These are phyloP conservation scores for Buteo buteo DNA, from an alignment of 2,113 vertebrate species.

Conservation along the genomic window DNA sequence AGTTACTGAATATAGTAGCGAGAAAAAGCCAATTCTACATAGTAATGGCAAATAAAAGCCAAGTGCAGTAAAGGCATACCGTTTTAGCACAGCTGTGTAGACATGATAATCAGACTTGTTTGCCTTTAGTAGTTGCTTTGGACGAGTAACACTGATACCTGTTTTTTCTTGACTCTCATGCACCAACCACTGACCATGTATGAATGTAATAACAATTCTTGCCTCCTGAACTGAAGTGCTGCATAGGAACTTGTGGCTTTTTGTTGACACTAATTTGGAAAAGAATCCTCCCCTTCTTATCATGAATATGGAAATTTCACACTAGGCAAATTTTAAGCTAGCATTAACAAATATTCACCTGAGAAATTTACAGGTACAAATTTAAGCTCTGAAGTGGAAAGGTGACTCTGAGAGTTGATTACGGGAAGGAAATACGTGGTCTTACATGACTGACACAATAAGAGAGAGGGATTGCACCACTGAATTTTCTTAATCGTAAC, in stretches of 20 bases:
- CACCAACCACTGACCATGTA: rapidly evolving
- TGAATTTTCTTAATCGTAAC: background rate
- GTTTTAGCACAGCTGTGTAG: background rate
- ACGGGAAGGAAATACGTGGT: rapidly evolving
- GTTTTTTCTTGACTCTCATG: background rate
- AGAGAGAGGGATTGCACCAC: background rate
- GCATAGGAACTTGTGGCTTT: background rate
- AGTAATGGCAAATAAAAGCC: background rate
- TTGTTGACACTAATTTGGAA: background rate
- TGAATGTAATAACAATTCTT: background rate
- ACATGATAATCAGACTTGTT: background rate
- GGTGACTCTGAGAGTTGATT: background rate
- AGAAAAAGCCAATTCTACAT: background rate
- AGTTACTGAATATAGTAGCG: background rate
- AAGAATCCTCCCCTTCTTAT: background rate
- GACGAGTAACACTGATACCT: background rate
- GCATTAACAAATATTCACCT: background rate
- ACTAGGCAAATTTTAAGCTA: background rate
- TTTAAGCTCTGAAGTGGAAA: background rate
- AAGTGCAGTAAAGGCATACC: background rate
- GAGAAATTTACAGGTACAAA: background rate
- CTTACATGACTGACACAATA: background rate
- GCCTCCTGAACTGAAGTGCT: background rate
- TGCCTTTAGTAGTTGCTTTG: background rate
- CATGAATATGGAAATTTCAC: background rate